Evolutionary conservation across 2,888 invertebrate genomes (phyloP), one percentile per base, ranked within the genome.

Genomic region (Himalopsyche kuldschensis): DNA sequence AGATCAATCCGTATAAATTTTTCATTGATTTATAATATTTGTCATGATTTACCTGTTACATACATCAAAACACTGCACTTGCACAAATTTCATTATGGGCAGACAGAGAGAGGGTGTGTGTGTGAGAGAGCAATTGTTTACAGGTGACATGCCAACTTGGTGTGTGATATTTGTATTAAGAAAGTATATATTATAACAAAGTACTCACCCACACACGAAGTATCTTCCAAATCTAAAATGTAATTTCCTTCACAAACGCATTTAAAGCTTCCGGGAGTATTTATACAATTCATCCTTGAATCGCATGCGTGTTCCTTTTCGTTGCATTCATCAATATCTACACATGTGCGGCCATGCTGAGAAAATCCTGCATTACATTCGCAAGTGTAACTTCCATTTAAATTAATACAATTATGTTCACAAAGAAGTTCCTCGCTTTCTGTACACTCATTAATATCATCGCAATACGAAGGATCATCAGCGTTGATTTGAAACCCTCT

Each of bases 351-450:
- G n/a, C 77, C 81, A 41, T 87, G 86, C 8, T 92, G 88, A 4
- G 88, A 87, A 87, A 90, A 94, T 0, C 94, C 94, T 3, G 89
- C 87, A 15, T 92, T 92, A 87, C 95, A 95, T 20, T 89, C 89
- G 88, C 96, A 96, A 84, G 90, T 90, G 63, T 90, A 93, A 3
- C 91, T 90, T 0, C 93, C 93, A 6, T 90, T 88, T 0, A 88
- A 88, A 85, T 93, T 93, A 1, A 88, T 86, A 84, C 94, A 94
- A 11, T 88, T 88, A 85, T 91, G 89, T 15, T 55, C 20, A 85
- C 93, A 94, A 1, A 89, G 24, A 20, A 83, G 86, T 31, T 86
- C 83, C 55, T 84, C 83, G 30, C 78, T 75, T 32, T 88, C 0
- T 83, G 87, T 69, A 87, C 92, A 92, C 85, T 91, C 92, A 86